Conservation (phyloP, 2,888 invertebrate genomes). For the Sarcophaga carnaria region DNA sequence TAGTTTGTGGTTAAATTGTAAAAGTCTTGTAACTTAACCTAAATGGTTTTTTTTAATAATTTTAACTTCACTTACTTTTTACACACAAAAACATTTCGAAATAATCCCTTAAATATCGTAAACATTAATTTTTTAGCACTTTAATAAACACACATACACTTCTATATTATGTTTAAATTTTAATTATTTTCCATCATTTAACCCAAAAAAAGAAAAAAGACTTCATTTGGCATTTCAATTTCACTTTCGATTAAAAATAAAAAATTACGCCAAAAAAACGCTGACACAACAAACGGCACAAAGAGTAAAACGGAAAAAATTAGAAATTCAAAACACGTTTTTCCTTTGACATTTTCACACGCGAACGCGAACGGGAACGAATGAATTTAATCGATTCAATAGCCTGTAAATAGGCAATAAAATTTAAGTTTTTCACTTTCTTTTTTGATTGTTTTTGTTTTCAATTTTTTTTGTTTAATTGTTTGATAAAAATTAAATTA, state of each 20-base stretch:
- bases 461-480: neutral
- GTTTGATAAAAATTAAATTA: neutral
- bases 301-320: neutral
- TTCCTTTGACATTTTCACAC: slow-evolving; percentile 36
- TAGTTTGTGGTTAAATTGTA: no score
- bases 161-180: no score
- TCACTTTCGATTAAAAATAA: neutral
- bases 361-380: slow-evolving; percentile 39
- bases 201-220: neutral
- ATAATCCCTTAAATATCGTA: no score
- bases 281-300: no score
- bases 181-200: no score
- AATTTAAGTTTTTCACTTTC: slow-evolving; percentile 12
- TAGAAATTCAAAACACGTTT: slow-evolving; percentile 39
- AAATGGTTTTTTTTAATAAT: no score
- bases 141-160: no score
- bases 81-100: no score
- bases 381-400: slow-evolving; percentile 17
- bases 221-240: neutral
- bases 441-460: neutral
- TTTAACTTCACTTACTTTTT: no score
- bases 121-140: no score
- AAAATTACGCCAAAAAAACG: no score
- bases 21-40: no score
- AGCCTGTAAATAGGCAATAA: slow-evolving; percentile 61